Conservation (phyloP, 2,797 vertebrate genomes). For the Schizopygopsis malacanthus region DNA sequence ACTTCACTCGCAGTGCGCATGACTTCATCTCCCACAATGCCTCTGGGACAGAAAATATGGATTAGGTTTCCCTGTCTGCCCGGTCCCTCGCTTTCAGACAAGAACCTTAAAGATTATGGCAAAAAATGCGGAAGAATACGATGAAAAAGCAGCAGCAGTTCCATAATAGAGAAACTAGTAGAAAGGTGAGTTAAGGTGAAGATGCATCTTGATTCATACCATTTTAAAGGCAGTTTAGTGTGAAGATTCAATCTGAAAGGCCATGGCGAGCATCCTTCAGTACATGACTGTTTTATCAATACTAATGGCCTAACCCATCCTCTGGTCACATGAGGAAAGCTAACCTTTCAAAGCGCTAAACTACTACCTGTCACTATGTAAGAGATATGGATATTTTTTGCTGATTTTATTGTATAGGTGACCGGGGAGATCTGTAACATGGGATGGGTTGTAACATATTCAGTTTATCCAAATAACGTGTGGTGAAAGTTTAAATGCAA, state of each 20-base stretch:
- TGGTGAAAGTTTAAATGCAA: neutral
- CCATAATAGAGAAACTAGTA: slow-evolving; percentile 20
- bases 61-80: slow-evolving; percentile 56
- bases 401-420: slow-evolving; percentile 4
- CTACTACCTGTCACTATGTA: slow-evolving; percentile 38
- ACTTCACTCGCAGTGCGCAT: slow-evolving; percentile 61
- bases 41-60: slow-evolving; percentile 66
- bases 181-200: slow-evolving; percentile 34
- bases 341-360: slow-evolving; percentile 18
- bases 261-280: slow-evolving; percentile 34
- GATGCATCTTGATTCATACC: slow-evolving; percentile 33
- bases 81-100: slow-evolving; percentile 12
- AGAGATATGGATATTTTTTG: slow-evolving; percentile 14
- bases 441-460: neutral
- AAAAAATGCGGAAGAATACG: slow-evolving; percentile 27
- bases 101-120: slow-evolving; percentile 57
- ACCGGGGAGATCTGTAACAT: neutral
- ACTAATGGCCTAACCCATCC: slow-evolving; percentile 39
- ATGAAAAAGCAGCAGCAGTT: slow-evolving; percentile 11
- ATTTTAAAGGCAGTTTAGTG: slow-evolving; percentile 16
- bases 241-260: neutral
- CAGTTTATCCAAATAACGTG: neutral
- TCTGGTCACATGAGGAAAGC: slow-evolving; percentile 33
- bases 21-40: slow-evolving; percentile 74
- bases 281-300: slow-evolving; percentile 43